These are phyloP conservation scores for Pseudococcus viburni DNA, from an alignment of 2,888 invertebrate genomes.

Conservation along the genomic window DNA sequence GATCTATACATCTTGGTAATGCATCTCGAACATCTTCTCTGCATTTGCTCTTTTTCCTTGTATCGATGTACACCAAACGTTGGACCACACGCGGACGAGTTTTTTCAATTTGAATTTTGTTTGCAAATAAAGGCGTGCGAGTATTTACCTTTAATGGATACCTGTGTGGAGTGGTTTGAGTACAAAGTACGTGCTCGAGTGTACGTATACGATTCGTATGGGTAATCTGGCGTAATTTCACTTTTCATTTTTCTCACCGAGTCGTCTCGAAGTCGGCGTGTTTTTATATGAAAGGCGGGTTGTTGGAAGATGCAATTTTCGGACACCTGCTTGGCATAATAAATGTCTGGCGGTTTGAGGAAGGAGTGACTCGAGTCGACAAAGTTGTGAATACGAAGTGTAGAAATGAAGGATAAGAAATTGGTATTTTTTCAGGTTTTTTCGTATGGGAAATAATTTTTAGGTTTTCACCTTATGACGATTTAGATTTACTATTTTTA, in stretches of 20 bases:
- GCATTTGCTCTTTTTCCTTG: background rate
- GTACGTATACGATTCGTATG: background rate
- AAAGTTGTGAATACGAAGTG: too few species aligned
- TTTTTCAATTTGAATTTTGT: constrained; percentile 30
- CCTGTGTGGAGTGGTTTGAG: background rate
- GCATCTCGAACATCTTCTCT: constrained; percentile 6
- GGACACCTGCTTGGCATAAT: constrained; percentile 12
- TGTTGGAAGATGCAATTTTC: background rate
- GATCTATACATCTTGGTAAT: constrained; percentile 27
- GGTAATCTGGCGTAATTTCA: background rate
- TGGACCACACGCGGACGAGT: constrained; percentile 14
- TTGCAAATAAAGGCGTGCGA: constrained; percentile 33
- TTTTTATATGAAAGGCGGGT: background rate
- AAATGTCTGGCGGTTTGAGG: background rate
- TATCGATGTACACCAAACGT: background rate
- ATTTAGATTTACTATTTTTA: too few species aligned
- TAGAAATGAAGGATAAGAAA: too few species aligned
- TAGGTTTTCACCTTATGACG: too few species aligned
- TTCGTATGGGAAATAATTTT: too few species aligned
- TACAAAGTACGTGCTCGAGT: background rate
- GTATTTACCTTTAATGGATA: constrained; percentile 25
- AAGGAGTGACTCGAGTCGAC: background rate
- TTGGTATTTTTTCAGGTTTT: too few species aligned
- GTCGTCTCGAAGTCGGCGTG: background rate
- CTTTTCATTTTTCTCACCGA: constrained; percentile 9